Base-by-base conservation (phyloP, 2,888 invertebrate species). In the Hydraecia micacea region DNA sequence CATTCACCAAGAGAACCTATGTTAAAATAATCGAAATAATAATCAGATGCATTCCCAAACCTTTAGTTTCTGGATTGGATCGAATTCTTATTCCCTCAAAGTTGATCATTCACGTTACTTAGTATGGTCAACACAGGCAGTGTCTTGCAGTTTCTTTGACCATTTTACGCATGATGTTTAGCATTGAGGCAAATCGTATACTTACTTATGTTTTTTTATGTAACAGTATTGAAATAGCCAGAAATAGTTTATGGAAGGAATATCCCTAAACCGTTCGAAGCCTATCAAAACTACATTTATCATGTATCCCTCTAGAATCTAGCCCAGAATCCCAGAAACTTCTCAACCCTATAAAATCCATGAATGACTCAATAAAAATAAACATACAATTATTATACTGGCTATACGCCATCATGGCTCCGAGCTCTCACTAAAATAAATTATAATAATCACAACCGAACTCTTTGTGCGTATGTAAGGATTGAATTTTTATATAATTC, bases 401-500 rank as follows among this genome's bases (percentile, higher is more conserved):
- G 66, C 60, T 46, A 60, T 28, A 46, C 49, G 52, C 75, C 75
- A 67, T 75, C 60, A 76, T 74, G 62, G 69, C 62, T 74, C 58
- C 42, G 4, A 32, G 18, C 58, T 52, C 60, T 62, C 32, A 46
- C 67, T 32, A 76, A 77, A 70, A 88, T 73, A 76, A 71, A 86
- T 73, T 79, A 79, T 81, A 80, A 78, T 81, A 80, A 85, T 77
- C 74, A 58, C 75, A 70, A 77, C 46, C 63, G 65, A 87, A 81
- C 71, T 85, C 69, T 81, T 86, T 81, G 71, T 79, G 77, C 42
- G 69, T 80, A 85, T 80, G 72, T 82, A 85, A 83, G 62, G 77
- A 83, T 81, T 81, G 66, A 73, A 69, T 76, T 87, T 85, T 86
- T 87, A 87, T 86, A 90, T 92, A 93, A 90, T 90, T 90, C 91